Evolutionary conservation across 2,888 invertebrate genomes (phyloP).

Genomic region (Myopa testacea): DNA sequence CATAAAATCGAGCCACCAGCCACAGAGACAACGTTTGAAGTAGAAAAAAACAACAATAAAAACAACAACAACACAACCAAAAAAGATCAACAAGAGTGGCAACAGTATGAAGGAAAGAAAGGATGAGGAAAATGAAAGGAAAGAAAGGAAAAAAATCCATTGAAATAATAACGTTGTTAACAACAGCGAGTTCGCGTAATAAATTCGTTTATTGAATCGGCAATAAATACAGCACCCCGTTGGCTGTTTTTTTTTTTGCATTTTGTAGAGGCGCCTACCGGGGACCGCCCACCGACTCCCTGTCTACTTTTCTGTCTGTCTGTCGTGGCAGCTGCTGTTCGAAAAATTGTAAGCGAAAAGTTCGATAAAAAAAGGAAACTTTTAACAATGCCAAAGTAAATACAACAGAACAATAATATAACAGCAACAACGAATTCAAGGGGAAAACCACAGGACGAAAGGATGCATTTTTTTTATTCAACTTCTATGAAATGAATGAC

Average conservation of each 20-base stretch:
- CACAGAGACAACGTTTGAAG: not conserved
- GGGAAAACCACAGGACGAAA: no score
- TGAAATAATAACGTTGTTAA: slow-evolving; percentile 62
- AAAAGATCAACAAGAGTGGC: not conserved
- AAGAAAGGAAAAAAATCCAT: slow-evolving; percentile 36
- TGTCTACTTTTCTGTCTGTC: not conserved
- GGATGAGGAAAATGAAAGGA: not conserved
- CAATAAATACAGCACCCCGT: slow-evolving; percentile 55
- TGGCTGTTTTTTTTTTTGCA: no score
- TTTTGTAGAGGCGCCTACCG: no score
- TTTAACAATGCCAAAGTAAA: slow-evolving; percentile 35
- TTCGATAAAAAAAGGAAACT: slow-evolving; percentile 13
- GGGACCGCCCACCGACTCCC: slow-evolving; percentile 40
- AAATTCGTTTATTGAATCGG: slow-evolving; percentile 65
- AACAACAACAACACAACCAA: not conserved
- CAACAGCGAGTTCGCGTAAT: slow-evolving; percentile 61
- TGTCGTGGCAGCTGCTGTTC: no score
- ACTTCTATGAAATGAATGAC: no score
- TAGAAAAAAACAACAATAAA: not conserved
- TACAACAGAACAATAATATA: slow-evolving; percentile 18
- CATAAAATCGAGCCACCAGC: not conserved
- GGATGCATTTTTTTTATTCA: no score
- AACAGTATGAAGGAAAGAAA: not conserved
- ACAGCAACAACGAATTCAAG: not conserved
- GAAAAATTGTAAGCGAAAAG: slow-evolving; percentile 21